These are phyloP conservation scores for Taxidea taxus DNA, from an alignment of 2,113 vertebrate genomes.

Conservation along the genomic window DNA sequence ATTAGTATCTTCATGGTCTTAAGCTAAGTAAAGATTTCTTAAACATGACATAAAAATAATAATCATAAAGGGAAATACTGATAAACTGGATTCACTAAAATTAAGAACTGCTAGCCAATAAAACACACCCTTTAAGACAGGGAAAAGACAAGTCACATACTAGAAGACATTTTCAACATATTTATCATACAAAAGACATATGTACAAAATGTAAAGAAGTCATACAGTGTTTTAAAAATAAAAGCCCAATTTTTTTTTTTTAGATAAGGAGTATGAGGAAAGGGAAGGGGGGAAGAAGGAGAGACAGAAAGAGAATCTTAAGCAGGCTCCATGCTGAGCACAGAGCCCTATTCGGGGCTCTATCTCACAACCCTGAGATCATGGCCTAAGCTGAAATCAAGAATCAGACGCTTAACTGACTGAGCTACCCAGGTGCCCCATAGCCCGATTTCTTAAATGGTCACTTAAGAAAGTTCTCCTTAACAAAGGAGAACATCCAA, in stretches of 20 bases:
- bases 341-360: not conserved
- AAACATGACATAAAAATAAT: constrained; percentile 22
- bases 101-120: not conserved
- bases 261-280: not conserved
- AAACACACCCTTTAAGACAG: not conserved
- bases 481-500: constrained; percentile 19
- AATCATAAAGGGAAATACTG: not conserved
- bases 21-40: not conserved
- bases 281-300: not conserved
- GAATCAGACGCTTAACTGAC: not conserved
- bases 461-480: constrained; percentile 11
- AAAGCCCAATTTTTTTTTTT: not conserved
- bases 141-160: not conserved
- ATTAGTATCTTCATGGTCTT: not conserved
- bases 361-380: not conserved
- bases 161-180: not conserved
- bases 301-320: not conserved
- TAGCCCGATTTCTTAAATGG: not conserved
- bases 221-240: not conserved
- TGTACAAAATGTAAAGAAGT: not conserved
- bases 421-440: not conserved
- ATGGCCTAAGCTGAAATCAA: not conserved
- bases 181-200: not conserved
- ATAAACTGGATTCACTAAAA: constrained; percentile 22
- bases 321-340: not conserved